phyloP scores from a whole-genome alignment of 1,140 invertebrate genomes.

The Leptopilina boulardi region DNA sequence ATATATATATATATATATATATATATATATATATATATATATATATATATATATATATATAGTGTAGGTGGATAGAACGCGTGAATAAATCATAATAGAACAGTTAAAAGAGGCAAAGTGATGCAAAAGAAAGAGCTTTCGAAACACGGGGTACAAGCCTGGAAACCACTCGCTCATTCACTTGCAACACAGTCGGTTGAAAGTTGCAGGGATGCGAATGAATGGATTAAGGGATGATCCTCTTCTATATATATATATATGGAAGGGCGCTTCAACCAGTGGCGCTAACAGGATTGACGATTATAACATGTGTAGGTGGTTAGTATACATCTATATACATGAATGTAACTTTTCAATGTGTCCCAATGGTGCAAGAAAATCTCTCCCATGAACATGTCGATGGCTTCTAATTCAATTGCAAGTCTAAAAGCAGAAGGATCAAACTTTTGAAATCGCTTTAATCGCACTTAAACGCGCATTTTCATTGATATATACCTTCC shows the following conservation, averaged over 20 bases:
- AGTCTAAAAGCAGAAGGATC: constrained; percentile 25
- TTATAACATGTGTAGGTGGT: constrained; percentile 73
- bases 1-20: no score
- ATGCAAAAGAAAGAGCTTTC: constrained; percentile 28
- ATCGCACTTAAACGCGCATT: not conserved
- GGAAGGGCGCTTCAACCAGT: constrained; percentile 62
- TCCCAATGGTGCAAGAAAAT: constrained; percentile 56
- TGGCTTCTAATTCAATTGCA: constrained; percentile 31
- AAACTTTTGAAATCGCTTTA: constrained; percentile 19
- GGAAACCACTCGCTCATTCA: constrained; percentile 59
- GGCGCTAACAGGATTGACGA: constrained; percentile 73
- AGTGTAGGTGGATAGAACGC: not conserved
- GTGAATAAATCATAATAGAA: constrained; percentile 2
- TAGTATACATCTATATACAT: no score
- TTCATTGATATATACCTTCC: no score
- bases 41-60: no score
- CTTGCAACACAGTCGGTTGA: constrained; percentile 56
- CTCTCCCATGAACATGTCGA: constrained; percentile 42
- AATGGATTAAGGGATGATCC: constrained; percentile 76
- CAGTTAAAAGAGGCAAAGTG: constrained; percentile 27
- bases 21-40: no score
- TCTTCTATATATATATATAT: constrained; percentile 67
- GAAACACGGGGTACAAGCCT: constrained; percentile 52
- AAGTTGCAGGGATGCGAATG: constrained; percentile 73
- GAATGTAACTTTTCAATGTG: constrained; percentile 64